Percentiles rank a stretch among this genome's conserved stretches.
Evolutionary conservation across 2,888 invertebrate genomes (phyloP).

Genomic region (Lasius fuliginosus): DNA sequence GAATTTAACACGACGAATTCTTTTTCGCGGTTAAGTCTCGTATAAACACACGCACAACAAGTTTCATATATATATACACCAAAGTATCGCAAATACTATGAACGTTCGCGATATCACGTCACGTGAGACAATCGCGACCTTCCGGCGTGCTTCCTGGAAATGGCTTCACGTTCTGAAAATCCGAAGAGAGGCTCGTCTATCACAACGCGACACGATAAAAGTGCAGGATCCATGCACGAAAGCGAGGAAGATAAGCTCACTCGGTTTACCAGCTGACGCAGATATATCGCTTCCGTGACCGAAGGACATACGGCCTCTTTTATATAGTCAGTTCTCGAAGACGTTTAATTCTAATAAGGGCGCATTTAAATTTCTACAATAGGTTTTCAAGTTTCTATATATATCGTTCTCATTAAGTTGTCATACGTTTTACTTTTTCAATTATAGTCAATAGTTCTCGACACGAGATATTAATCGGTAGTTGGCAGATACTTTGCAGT

Average conservation of each 20-base stretch:
- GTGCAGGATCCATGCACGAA: constrained; percentile 36
- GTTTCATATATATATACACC: neutral
- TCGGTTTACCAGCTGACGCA: constrained; percentile 32
- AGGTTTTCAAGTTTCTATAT: neutral
- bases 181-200: constrained; percentile 43
- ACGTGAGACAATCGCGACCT: constrained; percentile 58
- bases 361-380: neutral
- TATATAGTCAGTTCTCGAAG: constrained; percentile 1
- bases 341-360: neutral
- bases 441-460: neutral
- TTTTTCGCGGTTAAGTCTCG: neutral
- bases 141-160: constrained; percentile 54
- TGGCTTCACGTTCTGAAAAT: constrained; percentile 44
- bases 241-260: constrained; percentile 39
- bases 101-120: constrained; percentile 41
- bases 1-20: neutral
- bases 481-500: neutral
- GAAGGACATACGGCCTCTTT: constrained; percentile 11
- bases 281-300: constrained; percentile 38
- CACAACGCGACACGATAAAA: constrained; percentile 43
- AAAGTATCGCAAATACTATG: constrained; percentile 11
- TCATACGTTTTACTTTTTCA: neutral
- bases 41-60: neutral
- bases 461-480: neutral
- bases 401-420: neutral